A percentile compares a stretch with the other conserved stretches of the same genome.
Conservation (phyloP, 2,113 vertebrate genomes). For the Machaerirhynchus nigripectus region DNA sequence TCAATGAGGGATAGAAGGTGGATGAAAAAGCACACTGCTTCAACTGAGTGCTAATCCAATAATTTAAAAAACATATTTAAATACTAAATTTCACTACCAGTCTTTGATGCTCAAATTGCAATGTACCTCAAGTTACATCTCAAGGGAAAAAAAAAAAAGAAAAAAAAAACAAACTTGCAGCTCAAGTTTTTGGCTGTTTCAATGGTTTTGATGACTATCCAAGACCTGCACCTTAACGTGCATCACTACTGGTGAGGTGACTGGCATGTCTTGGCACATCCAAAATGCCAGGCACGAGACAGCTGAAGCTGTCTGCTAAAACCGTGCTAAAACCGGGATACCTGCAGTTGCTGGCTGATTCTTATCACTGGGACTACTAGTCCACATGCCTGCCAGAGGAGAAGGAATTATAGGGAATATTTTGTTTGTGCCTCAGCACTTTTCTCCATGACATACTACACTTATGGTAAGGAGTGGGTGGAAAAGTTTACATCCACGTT, state of each 20-base stretch:
- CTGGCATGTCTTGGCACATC: rapidly evolving
- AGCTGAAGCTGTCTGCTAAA: no score
- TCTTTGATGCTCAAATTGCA: not conserved
- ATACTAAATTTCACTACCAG: not conserved
- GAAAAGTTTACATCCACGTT: not conserved
- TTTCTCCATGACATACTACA: not conserved
- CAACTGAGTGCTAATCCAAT: not conserved
- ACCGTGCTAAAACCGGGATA: rapidly evolving
- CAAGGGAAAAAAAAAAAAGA: no score
- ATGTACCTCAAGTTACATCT: not conserved
- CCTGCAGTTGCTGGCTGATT: rapidly evolving
- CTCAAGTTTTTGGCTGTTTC: not conserved
- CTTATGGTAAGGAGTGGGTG: rapidly evolving
- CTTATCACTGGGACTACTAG: rapidly evolving
- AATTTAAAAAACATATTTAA: not conserved
- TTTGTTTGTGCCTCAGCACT: rapidly evolving
- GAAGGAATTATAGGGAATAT: not conserved
- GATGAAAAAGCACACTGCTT: not conserved
- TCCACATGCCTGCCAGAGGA: rapidly evolving
- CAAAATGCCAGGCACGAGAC: not conserved
- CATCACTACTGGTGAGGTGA: rapidly evolving
- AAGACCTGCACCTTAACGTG: rapidly evolving
- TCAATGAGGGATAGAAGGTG: not conserved
- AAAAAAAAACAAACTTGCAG: not conserved
- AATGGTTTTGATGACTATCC: not conserved